phyloP scores from a whole-genome alignment of 2,113 vertebrate genomes.

The Heliornis fulica region DNA sequence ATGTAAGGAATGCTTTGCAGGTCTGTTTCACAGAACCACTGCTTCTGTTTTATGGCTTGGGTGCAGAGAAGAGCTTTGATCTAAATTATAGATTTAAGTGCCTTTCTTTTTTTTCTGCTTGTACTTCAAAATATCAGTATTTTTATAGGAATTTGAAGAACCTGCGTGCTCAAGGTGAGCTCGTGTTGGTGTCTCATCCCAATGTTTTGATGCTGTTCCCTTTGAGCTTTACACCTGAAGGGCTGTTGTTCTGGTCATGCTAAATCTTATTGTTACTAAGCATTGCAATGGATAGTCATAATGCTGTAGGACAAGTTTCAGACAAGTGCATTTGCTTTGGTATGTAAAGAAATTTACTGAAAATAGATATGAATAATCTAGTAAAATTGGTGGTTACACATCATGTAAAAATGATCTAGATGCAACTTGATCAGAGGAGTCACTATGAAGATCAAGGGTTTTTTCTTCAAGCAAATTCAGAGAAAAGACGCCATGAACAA shows the following conservation, averaged over 20 bases:
- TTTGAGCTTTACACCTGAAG: not conserved
- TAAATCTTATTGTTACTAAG: not conserved
- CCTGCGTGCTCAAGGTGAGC: not conserved
- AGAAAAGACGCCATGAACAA: not conserved
- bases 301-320: not conserved
- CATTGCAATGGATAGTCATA: not conserved
- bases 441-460: slow-evolving; percentile 6
- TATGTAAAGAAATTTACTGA: not conserved
- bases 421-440: not conserved
- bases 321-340: not conserved
- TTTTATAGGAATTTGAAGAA: not conserved
- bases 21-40: not conserved
- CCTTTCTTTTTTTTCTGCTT: not conserved
- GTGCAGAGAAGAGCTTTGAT: not conserved
- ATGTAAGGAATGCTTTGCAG: not conserved
- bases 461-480: not conserved
- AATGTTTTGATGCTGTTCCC: not conserved
- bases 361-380: not conserved
- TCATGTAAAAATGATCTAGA: not conserved
- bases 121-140: not conserved
- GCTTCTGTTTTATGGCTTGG: not conserved
- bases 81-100: not conserved
- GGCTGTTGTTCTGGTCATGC: not conserved
- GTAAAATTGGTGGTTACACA: not conserved
- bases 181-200: not conserved